Percentiles rank a stretch among this genome's conserved stretches.
Conservation (phyloP, 2,888 invertebrate genomes). For the Orchesella flavescens region DNA sequence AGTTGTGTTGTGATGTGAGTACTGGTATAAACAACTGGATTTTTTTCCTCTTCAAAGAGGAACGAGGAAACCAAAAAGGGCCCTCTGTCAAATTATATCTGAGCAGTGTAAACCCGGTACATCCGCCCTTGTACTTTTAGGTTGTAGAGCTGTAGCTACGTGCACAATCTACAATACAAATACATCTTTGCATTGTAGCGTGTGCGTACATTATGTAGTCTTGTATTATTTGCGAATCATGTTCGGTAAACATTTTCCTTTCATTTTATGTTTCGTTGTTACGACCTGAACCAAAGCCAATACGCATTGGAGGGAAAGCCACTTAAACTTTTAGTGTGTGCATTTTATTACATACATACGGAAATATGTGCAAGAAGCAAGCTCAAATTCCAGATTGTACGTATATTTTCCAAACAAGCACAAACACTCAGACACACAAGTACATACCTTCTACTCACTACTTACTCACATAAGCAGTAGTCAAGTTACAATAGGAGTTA, state of each 20-base stretch:
- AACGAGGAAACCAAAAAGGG: neutral
- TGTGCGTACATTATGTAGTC: too few species aligned
- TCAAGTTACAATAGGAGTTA: too few species aligned
- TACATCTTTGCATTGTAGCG: too few species aligned
- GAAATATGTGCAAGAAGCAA: too few species aligned
- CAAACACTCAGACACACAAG: neutral
- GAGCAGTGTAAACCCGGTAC: too few species aligned
- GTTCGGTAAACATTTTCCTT: slow-evolving; percentile 26
- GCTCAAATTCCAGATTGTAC: too few species aligned
- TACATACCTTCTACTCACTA: neutral
- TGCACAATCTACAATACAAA: too few species aligned
- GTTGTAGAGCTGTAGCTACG: too few species aligned
- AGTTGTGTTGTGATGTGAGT: neutral
- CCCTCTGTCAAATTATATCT: too few species aligned
- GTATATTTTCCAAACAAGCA: too few species aligned
- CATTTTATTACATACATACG: slow-evolving; percentile 39
- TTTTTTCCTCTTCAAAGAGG: slow-evolving; percentile 11
- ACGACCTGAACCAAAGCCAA: slow-evolving; percentile 35
- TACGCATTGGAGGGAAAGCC: slow-evolving; percentile 24
- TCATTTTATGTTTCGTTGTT: slow-evolving; percentile 25
- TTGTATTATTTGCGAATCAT: slow-evolving; percentile 33
- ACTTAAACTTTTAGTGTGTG: slow-evolving; percentile 26
- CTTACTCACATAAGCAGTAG: too few species aligned
- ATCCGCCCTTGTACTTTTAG: too few species aligned
- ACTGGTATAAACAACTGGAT: slow-evolving; percentile 12